phyloP scores from a whole-genome alignment of 2,888 invertebrate genomes.

The Tyria jacobaeae region DNA sequence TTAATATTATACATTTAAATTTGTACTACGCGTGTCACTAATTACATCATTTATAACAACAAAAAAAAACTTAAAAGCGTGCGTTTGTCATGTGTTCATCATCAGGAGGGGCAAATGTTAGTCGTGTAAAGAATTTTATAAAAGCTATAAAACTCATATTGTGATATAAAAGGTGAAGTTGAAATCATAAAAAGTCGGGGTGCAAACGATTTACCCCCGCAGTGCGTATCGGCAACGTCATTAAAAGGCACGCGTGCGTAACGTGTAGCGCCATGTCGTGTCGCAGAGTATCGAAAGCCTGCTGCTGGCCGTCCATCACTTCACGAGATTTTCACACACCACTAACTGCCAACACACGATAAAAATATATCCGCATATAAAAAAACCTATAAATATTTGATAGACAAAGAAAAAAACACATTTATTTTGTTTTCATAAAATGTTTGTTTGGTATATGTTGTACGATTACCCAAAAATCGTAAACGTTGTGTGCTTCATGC shows the following conservation, averaged over 20 bases:
- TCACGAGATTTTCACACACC: constrained; percentile 62
- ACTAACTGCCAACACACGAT: constrained; percentile 53
- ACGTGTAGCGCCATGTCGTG: constrained; percentile 26
- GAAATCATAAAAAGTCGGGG: constrained; percentile 75
- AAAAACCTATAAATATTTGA: constrained; percentile 34
- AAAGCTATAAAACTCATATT: constrained; percentile 79
- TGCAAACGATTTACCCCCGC: constrained; percentile 60
- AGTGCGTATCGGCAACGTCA: constrained; percentile 62
- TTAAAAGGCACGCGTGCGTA: constrained; percentile 64
- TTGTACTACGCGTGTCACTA: constrained; percentile 63
- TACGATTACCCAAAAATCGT: background rate
- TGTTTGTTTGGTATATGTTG: background rate
- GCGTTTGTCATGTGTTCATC: constrained; percentile 63
- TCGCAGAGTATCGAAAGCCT: constrained; percentile 6
- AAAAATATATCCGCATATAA: constrained; percentile 48
- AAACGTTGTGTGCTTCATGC: background rate
- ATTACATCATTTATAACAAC: constrained; percentile 73
- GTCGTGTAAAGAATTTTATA: constrained; percentile 81
- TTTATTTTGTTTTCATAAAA: background rate
- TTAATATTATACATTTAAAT: constrained; percentile 17
- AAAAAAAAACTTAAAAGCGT: constrained; percentile 70
- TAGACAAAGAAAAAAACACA: constrained; percentile 11
- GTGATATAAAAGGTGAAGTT: constrained; percentile 79
- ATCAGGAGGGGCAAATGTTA: constrained; percentile 68
- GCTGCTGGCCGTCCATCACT: constrained; percentile 34